Percentiles rank a stretch among this genome's conserved stretches.
Evolutionary conservation across 2,113 vertebrate genomes (phyloP).

Genomic region (Dasyurus viverrinus): DNA sequence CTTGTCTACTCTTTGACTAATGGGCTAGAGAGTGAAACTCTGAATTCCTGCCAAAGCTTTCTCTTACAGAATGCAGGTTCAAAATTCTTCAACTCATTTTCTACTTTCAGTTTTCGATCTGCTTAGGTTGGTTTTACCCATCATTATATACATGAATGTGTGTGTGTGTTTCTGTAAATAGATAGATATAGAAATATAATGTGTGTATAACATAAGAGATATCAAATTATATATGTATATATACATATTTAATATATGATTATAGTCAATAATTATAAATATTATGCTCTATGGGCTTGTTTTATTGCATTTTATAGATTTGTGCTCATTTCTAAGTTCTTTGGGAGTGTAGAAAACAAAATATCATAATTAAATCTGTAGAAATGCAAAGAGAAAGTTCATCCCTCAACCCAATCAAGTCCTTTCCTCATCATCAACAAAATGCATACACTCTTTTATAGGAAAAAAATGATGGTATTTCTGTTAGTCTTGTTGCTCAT

Average conservation of each 20-base stretch:
- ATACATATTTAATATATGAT: not conserved
- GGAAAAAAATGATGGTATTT: not conserved
- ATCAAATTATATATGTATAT: no score
- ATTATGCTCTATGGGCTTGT: not conserved
- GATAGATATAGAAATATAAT: no score
- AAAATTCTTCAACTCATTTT: not conserved
- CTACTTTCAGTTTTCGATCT: not conserved
- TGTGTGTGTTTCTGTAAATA: no score
- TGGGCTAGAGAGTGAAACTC: accelerated
- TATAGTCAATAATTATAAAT: not conserved
- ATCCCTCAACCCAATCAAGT: not conserved
- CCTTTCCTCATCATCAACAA: no score
- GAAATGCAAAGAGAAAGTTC: not conserved
- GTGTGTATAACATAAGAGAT: no score
- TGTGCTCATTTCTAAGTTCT: not conserved
- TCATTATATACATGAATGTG: no score
- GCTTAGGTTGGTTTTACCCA: no score
- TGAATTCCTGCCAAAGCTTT: not conserved
- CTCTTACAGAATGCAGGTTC: not conserved
- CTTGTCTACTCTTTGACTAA: not conserved
- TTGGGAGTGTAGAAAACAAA: not conserved
- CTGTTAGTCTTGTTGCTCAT: not conserved
- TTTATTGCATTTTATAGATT: not conserved
- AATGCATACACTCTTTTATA: not conserved
- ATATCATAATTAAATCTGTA: not conserved